Evolutionary conservation across 2,888 invertebrate genomes (phyloP), one percentile per base, ranked within the genome.

Genomic region (Cryptus armator): DNA sequence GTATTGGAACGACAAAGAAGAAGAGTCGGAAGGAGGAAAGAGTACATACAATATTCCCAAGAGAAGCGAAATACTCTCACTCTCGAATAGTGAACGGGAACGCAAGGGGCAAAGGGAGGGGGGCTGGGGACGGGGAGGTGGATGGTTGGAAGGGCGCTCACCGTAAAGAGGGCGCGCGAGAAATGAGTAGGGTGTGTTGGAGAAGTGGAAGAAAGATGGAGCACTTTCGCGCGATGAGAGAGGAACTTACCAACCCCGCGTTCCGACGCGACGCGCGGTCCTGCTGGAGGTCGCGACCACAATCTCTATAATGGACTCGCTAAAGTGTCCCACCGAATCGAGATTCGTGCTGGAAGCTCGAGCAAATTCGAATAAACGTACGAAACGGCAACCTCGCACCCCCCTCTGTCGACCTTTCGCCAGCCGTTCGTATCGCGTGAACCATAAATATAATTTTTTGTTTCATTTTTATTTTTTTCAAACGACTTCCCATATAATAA

Each of bases 271-370:
- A 71, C 53, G 37, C 37, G 37, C 37, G 78, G 44, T 76, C 72
- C 32, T 64, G 37, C 62, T 59, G 72, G 89, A 89, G 90, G 90
- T 90, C 91, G 88, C 89, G 90, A 90, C 90, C 91, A 92, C 93
- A 93, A 93, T 93, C 92, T 91, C 91, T 92, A 91, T 93, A 93
- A 93, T 92, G 92, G 92, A 92, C 92, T 92, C 89, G 90, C 90
- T 91, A 92, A 92, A 91, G 91, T 90, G 90, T 91, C 86, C 89
- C 87, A 88, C 88, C 64, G 83, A 85, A 85, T 83, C 81, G 81
- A 78, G 83, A 81, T 71, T 70, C 83, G 76, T 81, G 77, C 56
- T 37, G 79, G 74, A 67, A 81, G 74, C 75, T 76, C 59, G 71
- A 59, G 62, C 48, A 81, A 86, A 85, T 86, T 83, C 85, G 80